A percentile compares a stretch with the other conserved stretches of the same genome.
These are phyloP conservation scores for Apamea sordens DNA, from an alignment of 2,888 invertebrate species.

Conservation along the genomic window DNA sequence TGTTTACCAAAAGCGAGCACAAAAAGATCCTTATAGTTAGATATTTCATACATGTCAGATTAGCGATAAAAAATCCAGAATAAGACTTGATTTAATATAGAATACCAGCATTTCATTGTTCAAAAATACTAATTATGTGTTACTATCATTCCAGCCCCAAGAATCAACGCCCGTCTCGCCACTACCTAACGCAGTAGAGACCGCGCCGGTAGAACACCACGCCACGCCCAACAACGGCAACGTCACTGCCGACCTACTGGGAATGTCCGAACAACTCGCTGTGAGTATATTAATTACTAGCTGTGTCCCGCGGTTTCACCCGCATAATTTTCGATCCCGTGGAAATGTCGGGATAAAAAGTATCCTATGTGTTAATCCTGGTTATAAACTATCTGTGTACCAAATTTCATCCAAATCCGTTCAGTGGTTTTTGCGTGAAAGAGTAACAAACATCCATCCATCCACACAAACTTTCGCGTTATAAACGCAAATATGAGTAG, in stretches of 20 bases:
- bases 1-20: too few relatives aligned
- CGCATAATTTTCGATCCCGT: too few relatives aligned
- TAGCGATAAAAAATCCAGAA: not conserved
- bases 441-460: too few relatives aligned
- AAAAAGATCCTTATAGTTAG: too few relatives aligned
- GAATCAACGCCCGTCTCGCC: slow-evolving; percentile 36
- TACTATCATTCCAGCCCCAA: slow-evolving; percentile 28
- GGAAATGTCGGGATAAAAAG: too few relatives aligned
- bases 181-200: slow-evolving; percentile 23
- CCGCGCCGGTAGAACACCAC: slow-evolving; percentile 1
- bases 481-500: not conserved
- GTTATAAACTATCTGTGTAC: too few relatives aligned
- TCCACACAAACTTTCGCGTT: too few relatives aligned
- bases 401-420: too few relatives aligned
- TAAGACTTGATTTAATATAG: too few relatives aligned
- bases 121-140: not conserved
- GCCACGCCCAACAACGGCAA: slow-evolving; percentile 81
- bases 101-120: not conserved
- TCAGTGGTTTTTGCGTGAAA: too few relatives aligned
- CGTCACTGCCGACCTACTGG: slow-evolving; percentile 81
- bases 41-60: not conserved
- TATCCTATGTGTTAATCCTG: too few relatives aligned
- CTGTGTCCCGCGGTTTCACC: too few relatives aligned
- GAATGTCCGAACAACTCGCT: slow-evolving; percentile 81
- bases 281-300: slow-evolving; percentile 64